A percentile compares a stretch with the other conserved stretches of the same genome.
These are phyloP conservation scores for Balaeniceps rex DNA, from an alignment of 2,113 vertebrate species.

Conservation along the genomic window DNA sequence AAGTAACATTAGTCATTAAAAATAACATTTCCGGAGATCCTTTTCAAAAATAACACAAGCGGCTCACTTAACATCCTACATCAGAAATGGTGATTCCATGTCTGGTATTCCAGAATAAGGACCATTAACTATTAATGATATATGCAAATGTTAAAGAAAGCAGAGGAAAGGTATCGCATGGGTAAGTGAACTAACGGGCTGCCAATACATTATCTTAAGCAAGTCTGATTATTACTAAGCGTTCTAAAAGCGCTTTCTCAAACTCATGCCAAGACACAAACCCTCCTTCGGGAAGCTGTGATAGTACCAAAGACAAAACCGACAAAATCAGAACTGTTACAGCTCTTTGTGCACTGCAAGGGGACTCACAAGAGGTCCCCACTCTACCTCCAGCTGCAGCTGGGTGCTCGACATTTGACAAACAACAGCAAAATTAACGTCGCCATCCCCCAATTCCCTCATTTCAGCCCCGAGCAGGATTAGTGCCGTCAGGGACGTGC, in stretches of 20 bases:
- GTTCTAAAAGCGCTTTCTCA: background rate
- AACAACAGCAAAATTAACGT: background rate
- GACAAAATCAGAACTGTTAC: background rate
- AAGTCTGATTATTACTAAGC: background rate
- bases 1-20: background rate
- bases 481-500: background rate
- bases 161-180: background rate
- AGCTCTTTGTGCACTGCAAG: background rate
- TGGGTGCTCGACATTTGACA: fast-evolving
- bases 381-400: background rate
- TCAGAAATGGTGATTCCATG: background rate
- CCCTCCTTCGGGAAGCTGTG: background rate
- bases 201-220: background rate
- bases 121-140: background rate
- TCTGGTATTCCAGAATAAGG: background rate
- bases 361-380: background rate
- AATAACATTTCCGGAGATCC: background rate
- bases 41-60: conserved; percentile 24
- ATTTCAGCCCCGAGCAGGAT: background rate
- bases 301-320: background rate
- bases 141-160: background rate
- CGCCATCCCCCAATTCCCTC: background rate
- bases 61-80: background rate
- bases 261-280: background rate
- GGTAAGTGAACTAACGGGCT: background rate